A percentile compares a stretch with the other conserved stretches of the same genome.
Conservation (phyloP, 2,888 invertebrate species). For the Ethmia dodecea region DNA sequence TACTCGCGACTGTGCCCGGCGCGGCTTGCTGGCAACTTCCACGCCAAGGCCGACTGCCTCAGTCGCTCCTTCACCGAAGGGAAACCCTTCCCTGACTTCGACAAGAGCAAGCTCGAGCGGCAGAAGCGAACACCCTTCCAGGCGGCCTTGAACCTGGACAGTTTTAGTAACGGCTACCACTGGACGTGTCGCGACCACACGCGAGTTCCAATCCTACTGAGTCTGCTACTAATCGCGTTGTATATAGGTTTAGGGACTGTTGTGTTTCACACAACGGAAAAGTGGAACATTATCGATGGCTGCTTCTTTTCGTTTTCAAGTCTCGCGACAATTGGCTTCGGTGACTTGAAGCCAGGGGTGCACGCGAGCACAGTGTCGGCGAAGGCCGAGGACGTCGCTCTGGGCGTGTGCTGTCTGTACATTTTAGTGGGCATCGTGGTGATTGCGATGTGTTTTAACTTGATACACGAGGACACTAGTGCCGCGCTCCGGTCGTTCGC, state of each 20-base stretch:
- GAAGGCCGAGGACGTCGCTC: constrained; percentile 79
- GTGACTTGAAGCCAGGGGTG: constrained; percentile 81
- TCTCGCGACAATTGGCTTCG: constrained; percentile 90
- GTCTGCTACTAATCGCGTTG: constrained; percentile 88
- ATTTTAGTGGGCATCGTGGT: constrained; percentile 91
- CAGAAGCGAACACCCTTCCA: constrained; percentile 58
- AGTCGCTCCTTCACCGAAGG: not conserved
- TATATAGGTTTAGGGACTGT: constrained; percentile 94
- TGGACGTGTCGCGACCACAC: constrained; percentile 77
- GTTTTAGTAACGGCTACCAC: constrained; percentile 51
- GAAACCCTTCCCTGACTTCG: constrained; percentile 34
- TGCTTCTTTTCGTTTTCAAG: constrained; percentile 89
- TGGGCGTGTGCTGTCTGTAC: constrained; percentile 88
- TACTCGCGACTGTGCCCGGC: constrained; percentile 56
- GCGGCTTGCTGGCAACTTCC: not conserved
- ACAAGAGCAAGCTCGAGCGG: constrained; percentile 32
- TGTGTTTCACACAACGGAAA: constrained; percentile 93
- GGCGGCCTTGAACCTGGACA: constrained; percentile 60
- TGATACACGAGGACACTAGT: constrained; percentile 87
- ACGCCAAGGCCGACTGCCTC: constrained; percentile 23
- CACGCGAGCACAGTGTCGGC: constrained; percentile 76
- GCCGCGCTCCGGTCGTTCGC: constrained; percentile 55
- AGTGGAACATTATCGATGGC: constrained; percentile 94
- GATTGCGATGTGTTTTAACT: constrained; percentile 91
- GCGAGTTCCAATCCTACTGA: constrained; percentile 92